These are phyloP conservation scores for Actinernus sp. DNA, from an alignment of 92 coral and sea anemone species.

Conservation along the genomic window DNA sequence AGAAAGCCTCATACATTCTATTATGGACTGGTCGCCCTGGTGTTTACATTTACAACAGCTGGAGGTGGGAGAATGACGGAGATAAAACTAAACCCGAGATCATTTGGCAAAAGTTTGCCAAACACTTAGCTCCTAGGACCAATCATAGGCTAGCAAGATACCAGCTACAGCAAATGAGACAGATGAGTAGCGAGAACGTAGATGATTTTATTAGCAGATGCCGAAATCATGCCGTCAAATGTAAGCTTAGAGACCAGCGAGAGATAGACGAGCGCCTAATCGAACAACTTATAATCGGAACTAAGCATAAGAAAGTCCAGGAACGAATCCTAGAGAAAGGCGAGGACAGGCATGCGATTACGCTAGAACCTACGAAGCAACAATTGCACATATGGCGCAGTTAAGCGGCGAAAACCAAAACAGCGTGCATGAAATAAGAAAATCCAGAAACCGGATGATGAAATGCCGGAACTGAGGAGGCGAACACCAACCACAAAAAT, in stretches of 20 bases:
- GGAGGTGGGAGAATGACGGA: too few species aligned
- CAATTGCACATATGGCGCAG: conserved; percentile 33
- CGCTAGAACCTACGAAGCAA: conserved; percentile 67
- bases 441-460: too few species aligned
- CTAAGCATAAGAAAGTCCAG: conserved; percentile 57
- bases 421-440: too few species aligned
- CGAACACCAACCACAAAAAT: too few species aligned
- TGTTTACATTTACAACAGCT: too few species aligned
- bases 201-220: conserved; percentile 60
- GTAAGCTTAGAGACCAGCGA: conserved; percentile 51
- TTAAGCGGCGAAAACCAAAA: too few species aligned
- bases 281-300: conserved; percentile 61
- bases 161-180: conserved; percentile 57
- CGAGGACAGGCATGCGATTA: conserved; percentile 49
- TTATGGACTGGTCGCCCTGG: too few species aligned
- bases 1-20: too few species aligned
- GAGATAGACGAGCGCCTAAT: conserved; percentile 62
- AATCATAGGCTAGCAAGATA: conserved; percentile 52
- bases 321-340: conserved; percentile 56
- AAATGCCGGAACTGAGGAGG: too few species aligned
- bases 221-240: conserved; percentile 64
- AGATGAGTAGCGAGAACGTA: conserved; percentile 27
- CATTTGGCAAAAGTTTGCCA: conserved; percentile 44
- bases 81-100: conserved; percentile 43
- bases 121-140: conserved; percentile 61